Evolutionary conservation across 2,113 vertebrate genomes (phyloP).

Genomic region (Antigone vipio): DNA sequence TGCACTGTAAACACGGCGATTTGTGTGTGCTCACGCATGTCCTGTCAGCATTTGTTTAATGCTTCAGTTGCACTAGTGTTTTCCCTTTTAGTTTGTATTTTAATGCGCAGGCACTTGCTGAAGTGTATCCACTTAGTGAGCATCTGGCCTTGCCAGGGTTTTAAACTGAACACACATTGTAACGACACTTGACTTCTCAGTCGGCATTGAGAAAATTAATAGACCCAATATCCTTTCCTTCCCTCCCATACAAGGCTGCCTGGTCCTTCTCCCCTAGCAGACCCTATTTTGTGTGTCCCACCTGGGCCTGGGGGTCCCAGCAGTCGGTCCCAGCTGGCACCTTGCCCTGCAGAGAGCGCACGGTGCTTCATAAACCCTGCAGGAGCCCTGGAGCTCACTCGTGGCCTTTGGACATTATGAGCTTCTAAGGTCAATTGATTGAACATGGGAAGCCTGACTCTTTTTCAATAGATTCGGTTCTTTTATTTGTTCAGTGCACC

Average conservation of each 20-base stretch:
- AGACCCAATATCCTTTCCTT: neutral
- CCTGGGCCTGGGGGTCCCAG: neutral
- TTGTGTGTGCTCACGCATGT: conserved; percentile 60
- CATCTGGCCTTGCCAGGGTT: conserved; percentile 59
- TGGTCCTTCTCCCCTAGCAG: neutral
- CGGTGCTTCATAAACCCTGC: neutral
- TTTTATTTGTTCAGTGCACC: neutral
- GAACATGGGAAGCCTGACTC: neutral
- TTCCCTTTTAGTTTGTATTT: conserved; percentile 45
- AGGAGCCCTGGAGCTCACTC: neutral
- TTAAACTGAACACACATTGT: conserved; percentile 47
- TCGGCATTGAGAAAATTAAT: neutral
- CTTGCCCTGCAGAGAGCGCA: neutral
- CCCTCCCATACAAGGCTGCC: neutral
- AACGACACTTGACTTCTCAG: conserved; percentile 36
- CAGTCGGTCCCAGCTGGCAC: neutral
- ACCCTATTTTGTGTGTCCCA: neutral
- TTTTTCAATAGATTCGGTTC: neutral
- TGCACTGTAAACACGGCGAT: neutral
- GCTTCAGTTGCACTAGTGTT: conserved; percentile 34
- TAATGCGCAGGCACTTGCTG: conserved; percentile 56
- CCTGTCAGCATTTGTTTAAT: conserved; percentile 61
- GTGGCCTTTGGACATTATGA: neutral
- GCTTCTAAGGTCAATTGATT: neutral
- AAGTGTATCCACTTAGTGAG: conserved; percentile 61